Evolutionary conservation across 2,888 invertebrate genomes (phyloP).

Genomic region (Notodonta dromedarius): DNA sequence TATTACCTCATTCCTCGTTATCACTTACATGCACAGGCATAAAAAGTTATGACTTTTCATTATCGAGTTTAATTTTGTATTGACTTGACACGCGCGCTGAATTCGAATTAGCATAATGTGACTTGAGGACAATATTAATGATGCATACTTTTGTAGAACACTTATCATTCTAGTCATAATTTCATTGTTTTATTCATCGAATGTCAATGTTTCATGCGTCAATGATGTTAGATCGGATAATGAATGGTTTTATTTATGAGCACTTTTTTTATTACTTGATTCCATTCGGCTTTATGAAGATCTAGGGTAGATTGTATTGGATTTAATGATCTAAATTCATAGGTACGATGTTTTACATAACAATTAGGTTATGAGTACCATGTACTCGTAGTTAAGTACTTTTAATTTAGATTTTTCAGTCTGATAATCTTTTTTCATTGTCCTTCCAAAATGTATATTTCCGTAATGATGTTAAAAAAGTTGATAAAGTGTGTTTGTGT

Average conservation of each 20-base stretch:
- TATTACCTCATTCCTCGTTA: constrained; percentile 30
- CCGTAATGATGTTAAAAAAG: too few relatives aligned
- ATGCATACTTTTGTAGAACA: constrained; percentile 14
- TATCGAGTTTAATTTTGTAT: constrained; percentile 16
- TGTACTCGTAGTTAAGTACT: neutral
- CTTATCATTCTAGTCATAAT: constrained; percentile 27
- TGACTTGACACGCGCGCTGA: constrained; percentile 18
- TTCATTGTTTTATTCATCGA: constrained; percentile 5
- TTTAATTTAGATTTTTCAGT: constrained; percentile 3
- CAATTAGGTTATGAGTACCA: neutral
- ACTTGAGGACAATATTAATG: constrained; percentile 9
- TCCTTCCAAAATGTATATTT: too few relatives aligned
- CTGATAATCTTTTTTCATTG: neutral
- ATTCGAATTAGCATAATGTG: constrained; percentile 20
- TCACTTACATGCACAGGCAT: constrained; percentile 8
- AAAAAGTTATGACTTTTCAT: constrained; percentile 20
- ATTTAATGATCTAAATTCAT: neutral
- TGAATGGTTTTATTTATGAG: constrained; percentile 16
- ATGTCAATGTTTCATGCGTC: constrained; percentile 10
- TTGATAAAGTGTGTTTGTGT: too few relatives aligned
- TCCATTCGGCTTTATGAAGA: neutral
- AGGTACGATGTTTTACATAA: neutral
- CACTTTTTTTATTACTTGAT: constrained; percentile 30
- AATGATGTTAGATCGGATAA: constrained; percentile 6
- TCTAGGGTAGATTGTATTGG: too few relatives aligned